Conservation (phyloP, 2,888 invertebrate genomes). For the Lepidochitona cinerea region DNA sequence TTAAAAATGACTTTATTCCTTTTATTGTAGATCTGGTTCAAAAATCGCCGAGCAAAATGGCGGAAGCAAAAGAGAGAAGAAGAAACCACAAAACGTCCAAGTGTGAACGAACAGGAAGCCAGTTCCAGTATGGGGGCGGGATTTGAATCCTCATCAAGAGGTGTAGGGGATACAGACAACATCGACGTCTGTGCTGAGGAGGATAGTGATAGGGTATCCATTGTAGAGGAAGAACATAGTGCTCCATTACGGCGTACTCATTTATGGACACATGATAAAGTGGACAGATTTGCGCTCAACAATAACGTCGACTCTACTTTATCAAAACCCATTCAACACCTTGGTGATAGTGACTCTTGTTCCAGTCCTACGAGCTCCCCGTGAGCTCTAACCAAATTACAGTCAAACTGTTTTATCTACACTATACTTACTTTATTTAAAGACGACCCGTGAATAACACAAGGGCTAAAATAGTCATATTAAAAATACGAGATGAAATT, state of each 20-base stretch:
- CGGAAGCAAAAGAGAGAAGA: slow-evolving; percentile 90
- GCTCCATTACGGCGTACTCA: background rate
- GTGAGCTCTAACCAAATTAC: no score
- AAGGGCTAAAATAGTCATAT: no score
- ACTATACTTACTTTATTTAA: no score
- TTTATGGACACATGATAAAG: background rate
- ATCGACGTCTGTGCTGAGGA: slow-evolving; percentile 12
- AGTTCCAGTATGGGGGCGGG: background rate
- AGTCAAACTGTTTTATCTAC: no score
- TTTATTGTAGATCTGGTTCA: slow-evolving; percentile 91
- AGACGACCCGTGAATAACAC: no score
- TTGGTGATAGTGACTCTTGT: background rate
- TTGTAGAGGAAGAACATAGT: background rate
- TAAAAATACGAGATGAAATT: no score
- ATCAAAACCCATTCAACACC: background rate
- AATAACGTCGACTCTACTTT: background rate
- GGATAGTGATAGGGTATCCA: background rate
- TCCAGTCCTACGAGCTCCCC: background rate
- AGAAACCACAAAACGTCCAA: slow-evolving; percentile 29
- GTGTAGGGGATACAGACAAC: background rate
- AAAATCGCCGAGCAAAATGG: slow-evolving; percentile 96
- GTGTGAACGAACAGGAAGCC: slow-evolving; percentile 11
- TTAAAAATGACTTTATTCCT: no score
- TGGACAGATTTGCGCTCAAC: background rate
- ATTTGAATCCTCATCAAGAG: background rate